A percentile compares a stretch with the other conserved stretches of the same genome.
phyloP scores from a whole-genome alignment of 2,113 vertebrate species.

The Polypterus senegalus region DNA sequence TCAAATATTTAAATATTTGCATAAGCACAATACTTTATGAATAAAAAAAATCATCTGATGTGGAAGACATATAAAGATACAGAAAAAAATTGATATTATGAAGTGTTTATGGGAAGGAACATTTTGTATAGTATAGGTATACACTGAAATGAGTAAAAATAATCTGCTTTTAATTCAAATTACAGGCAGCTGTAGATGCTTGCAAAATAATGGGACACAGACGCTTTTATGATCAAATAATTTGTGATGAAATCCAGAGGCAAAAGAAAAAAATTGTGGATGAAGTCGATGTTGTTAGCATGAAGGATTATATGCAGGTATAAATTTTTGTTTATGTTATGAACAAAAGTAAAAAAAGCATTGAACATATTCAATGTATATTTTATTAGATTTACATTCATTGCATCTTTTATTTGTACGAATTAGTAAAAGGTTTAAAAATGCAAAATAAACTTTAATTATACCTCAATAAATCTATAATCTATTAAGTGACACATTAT shows the following conservation, averaged over 20 bases:
- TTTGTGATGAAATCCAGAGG: slow-evolving; percentile 26
- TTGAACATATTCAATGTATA: background rate
- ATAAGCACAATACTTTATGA: no score
- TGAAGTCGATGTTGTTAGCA: slow-evolving; percentile 33
- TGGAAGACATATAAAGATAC: no score
- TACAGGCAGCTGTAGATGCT: slow-evolving; percentile 36
- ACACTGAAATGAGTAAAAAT: no score
- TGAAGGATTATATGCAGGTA: slow-evolving; percentile 47
- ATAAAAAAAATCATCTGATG: no score
- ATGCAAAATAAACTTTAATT: no score
- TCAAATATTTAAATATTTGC: no score
- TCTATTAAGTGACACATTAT: no score
- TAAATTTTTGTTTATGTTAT: slow-evolving; percentile 12
- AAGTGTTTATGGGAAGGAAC: no score
- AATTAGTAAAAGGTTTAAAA: no score
- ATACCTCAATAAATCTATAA: no score
- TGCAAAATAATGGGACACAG: slow-evolving; percentile 36
- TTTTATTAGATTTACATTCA: background rate
- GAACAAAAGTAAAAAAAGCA: background rate
- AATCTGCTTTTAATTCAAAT: slow-evolving; percentile 19
- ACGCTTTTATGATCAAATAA: slow-evolving; percentile 32
- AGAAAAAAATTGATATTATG: no score
- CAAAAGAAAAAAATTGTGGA: slow-evolving; percentile 29
- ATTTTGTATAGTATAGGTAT: no score
- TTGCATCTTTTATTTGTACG: background rate